Conservation (phyloP, 2,888 invertebrate species). For the Leptinotarsa haldemani region DNA sequence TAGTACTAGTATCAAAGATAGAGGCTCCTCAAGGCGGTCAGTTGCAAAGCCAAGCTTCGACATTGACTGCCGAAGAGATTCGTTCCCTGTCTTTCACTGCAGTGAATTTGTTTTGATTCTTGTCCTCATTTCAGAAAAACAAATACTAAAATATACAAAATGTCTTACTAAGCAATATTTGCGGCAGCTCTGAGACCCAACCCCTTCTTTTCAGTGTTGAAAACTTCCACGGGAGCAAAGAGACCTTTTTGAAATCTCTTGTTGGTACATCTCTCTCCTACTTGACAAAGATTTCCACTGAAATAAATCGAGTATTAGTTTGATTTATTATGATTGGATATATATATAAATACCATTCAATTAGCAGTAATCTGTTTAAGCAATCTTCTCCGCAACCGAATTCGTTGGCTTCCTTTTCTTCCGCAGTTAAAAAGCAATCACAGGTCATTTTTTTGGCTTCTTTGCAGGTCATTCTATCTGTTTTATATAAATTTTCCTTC, state of each 20-base stretch:
- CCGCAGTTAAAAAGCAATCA: slow-evolving; percentile 90
- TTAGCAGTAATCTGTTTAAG: slow-evolving; percentile 96
- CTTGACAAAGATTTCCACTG: slow-evolving; percentile 90
- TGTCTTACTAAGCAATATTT: slow-evolving; percentile 78
- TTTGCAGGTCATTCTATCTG: slow-evolving; percentile 86
- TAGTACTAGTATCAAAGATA: too few relatives aligned
- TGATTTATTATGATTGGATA: slow-evolving; percentile 28
- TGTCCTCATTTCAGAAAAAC: too few relatives aligned
- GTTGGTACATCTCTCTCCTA: slow-evolving; percentile 92
- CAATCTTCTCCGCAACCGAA: slow-evolving; percentile 96
- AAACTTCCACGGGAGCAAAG: slow-evolving; percentile 87
- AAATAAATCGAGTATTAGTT: slow-evolving; percentile 30
- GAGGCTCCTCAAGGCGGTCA: too few relatives aligned
- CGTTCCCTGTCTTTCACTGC: too few relatives aligned
- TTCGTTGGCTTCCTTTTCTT: slow-evolving; percentile 86
- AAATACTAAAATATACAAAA: neutral
- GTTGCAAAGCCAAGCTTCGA: too few relatives aligned
- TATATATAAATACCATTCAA: slow-evolving; percentile 82
- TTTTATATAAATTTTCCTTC: slow-evolving; percentile 87
- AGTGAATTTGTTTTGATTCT: too few relatives aligned
- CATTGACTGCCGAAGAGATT: too few relatives aligned
- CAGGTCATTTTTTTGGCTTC: slow-evolving; percentile 95
- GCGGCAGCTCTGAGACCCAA: slow-evolving; percentile 87
- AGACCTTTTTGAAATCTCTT: slow-evolving; percentile 91
- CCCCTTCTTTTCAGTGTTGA: slow-evolving; percentile 94